Evolutionary conservation across 2,113 vertebrate species (phyloP).

Genomic region (Diadophis punctatus): DNA sequence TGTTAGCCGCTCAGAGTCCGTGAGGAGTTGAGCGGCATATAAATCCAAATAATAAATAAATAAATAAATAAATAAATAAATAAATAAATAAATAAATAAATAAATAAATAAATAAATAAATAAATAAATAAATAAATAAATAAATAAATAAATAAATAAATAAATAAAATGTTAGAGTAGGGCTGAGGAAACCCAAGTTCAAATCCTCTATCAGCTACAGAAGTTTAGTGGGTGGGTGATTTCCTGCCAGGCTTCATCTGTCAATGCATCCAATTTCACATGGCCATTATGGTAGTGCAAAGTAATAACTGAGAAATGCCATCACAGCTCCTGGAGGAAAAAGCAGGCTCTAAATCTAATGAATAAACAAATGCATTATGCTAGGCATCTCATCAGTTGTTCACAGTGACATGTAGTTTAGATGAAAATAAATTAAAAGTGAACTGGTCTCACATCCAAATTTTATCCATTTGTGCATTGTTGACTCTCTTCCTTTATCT

Average conservation of each 20-base stretch:
- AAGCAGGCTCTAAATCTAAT: not conserved
- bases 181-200: not conserved
- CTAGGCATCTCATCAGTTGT: not conserved
- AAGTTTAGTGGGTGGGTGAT: not conserved
- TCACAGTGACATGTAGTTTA: not conserved
- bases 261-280: not conserved
- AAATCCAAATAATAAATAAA: no score
- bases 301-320: not conserved
- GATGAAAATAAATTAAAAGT: not conserved
- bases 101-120: no score
- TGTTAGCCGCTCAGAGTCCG: no score
- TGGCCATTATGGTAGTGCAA: not conserved
- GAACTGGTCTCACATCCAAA: not conserved
- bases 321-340: not conserved
- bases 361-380: not conserved
- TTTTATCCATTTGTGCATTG: no score
- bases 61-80: no score
- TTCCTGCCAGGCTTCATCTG: not conserved
- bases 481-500: not conserved
- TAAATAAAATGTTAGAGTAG: not conserved
- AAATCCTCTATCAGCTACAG: not conserved
- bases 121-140: no score
- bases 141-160: no score
- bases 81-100: no score
- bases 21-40: no score